Evolutionary conservation across 2,113 vertebrate species (phyloP).

Genomic region (Ariopsis seemanni): DNA sequence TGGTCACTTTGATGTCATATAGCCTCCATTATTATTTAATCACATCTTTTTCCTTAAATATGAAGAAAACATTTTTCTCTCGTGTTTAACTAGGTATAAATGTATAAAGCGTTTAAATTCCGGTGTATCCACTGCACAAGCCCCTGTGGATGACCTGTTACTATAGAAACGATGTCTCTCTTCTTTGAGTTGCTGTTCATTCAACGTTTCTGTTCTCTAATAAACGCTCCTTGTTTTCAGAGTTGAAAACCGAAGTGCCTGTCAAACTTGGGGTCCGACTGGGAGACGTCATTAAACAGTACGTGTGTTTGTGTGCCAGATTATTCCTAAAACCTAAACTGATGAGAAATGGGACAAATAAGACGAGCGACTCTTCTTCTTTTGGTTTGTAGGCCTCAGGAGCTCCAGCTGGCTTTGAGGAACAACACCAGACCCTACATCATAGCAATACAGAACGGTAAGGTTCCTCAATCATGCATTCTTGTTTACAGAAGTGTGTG

Average conservation of each 20-base stretch:
- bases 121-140: too few relatives aligned
- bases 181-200: not conserved
- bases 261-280: slow-evolving; percentile 71
- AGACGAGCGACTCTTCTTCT: not conserved
- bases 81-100: too few relatives aligned
- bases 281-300: slow-evolving; percentile 66
- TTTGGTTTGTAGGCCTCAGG: slow-evolving; percentile 65
- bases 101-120: too few relatives aligned
- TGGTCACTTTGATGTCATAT: not conserved
- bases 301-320: not conserved
- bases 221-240: slow-evolving; percentile 49
- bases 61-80: too few relatives aligned
- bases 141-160: too few relatives aligned
- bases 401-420: slow-evolving; percentile 72
- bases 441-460: slow-evolving; percentile 70
- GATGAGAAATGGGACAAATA: too few relatives aligned
- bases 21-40: not conserved
- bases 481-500: too few relatives aligned
- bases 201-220: not conserved
- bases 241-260: slow-evolving; percentile 56
- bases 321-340: not conserved
- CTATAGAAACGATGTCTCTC: too few relatives aligned
- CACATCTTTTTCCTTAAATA: too few relatives aligned
- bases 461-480: not conserved
- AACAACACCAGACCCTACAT: slow-evolving; percentile 72